Evolutionary conservation across 2,888 invertebrate genomes (phyloP), one percentile per base, ranked within the genome.

Genomic region (Ectemnius lituratus): DNA sequence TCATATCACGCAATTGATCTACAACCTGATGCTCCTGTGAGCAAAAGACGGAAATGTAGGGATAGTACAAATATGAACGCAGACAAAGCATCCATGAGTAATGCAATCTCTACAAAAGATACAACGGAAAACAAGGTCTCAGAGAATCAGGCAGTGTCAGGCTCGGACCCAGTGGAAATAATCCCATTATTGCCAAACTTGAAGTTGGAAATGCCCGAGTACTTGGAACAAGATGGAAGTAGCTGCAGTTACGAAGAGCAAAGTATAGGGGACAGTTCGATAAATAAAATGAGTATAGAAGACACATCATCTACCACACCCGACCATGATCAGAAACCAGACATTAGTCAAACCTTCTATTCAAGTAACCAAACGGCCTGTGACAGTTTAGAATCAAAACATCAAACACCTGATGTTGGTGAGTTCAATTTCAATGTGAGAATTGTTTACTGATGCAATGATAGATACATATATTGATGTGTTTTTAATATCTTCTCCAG

Each of bases 181-280:
- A 91, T 91, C 74, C 91, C 91, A n/a, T 84, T 91, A 4, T 89
- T 92, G 89, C 91, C 92, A 75, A 91, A 91, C 71, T 90, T 93
- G 18, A 93, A 93, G 87, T 87, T 93, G 87, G 93, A 93, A 84
- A 92, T 93, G 89, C 93, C 93, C 20, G 93, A 93, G 80, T 93
- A 93, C 80, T 90, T 93, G 78, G 93, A 93, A 79, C 90, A 90
- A 76, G 91, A 91, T 73, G 90, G 90, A 59, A 91, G 91, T 80
- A 91, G 90, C 85, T 91, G 91, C 87, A 91, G 91, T 86, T 91
- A 91, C 69, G 91, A 91, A 60, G 91, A 90, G 69, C 90, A 90
- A 76, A 88, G 87, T 77, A 79, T 87, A 61, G 88, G 88, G 11
- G 91, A 90, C 65, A 85, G 79, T 75, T 84, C 90, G 37, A 67